Evolutionary conservation across 2,113 vertebrate genomes (phyloP).

Genomic region (Psophia crepitans): DNA sequence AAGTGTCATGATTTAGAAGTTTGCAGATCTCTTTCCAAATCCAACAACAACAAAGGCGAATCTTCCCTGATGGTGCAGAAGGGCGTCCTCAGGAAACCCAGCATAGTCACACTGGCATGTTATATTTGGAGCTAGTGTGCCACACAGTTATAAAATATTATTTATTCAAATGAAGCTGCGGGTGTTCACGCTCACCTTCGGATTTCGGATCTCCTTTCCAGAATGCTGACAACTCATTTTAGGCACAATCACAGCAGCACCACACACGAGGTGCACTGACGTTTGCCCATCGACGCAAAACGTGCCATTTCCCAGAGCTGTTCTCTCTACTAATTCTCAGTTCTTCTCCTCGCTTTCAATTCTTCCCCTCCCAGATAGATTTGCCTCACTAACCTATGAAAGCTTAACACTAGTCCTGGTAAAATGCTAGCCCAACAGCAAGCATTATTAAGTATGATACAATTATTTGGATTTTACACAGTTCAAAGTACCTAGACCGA

Average conservation of each 20-base stretch:
- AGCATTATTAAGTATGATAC: neutral
- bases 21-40: neutral
- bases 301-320: neutral
- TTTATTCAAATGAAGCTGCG: neutral
- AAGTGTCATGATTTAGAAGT: neutral
- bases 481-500: neutral
- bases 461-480: neutral
- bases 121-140: neutral
- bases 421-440: neutral
- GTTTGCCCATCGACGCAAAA: neutral
- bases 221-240: neutral
- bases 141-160: neutral
- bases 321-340: neutral
- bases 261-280: rapidly evolving
- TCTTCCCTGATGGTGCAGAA: neutral
- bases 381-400: neutral
- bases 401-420: neutral
- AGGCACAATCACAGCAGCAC: neutral
- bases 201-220: neutral
- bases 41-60: neutral
- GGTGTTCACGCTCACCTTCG: neutral
- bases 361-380: neutral
- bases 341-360: neutral
- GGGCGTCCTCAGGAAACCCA: neutral
- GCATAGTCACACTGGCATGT: rapidly evolving